Evolutionary conservation across 2,888 invertebrate genomes (phyloP).

Genomic region (Salticus scenicus): DNA sequence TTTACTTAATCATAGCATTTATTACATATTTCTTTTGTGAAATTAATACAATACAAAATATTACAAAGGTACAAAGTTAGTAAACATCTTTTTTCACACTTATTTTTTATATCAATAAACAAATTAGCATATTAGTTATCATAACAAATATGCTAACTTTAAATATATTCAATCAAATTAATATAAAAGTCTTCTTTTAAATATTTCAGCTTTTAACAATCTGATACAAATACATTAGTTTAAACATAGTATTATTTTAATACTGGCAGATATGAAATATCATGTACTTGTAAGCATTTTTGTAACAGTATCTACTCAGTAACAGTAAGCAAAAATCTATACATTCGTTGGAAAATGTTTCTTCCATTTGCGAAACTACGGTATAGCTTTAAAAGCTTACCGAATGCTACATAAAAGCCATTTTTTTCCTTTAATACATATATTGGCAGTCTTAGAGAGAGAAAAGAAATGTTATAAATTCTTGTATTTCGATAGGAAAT

Average conservation of each 20-base stretch:
- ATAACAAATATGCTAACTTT: too few species aligned
- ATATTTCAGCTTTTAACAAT: not conserved
- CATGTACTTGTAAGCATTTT: not conserved
- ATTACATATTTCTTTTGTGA: too few species aligned
- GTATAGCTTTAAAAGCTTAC: not conserved
- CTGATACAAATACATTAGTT: not conserved
- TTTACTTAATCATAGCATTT: too few species aligned
- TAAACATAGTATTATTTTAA: not conserved
- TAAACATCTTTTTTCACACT: too few species aligned
- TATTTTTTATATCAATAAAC: too few species aligned
- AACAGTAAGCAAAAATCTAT: not conserved
- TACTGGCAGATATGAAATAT: not conserved
- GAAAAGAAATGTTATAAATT: not conserved
- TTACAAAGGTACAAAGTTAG: too few species aligned
- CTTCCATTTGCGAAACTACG: not conserved
- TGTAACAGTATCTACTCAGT: not conserved
- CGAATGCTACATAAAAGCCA: not conserved
- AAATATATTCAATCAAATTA: not conserved
- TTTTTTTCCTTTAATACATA: not conserved
- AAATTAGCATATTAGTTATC: too few species aligned
- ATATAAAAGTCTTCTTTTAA: not conserved
- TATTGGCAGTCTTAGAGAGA: not conserved
- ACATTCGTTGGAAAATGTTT: slow-evolving; percentile 4
- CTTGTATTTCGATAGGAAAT: slow-evolving; percentile 49
- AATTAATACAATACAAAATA: too few species aligned